A percentile compares a stretch with the other conserved stretches of the same genome.
phyloP scores from a whole-genome alignment of 2,113 vertebrate genomes.

The Agapornis roseicollis region DNA sequence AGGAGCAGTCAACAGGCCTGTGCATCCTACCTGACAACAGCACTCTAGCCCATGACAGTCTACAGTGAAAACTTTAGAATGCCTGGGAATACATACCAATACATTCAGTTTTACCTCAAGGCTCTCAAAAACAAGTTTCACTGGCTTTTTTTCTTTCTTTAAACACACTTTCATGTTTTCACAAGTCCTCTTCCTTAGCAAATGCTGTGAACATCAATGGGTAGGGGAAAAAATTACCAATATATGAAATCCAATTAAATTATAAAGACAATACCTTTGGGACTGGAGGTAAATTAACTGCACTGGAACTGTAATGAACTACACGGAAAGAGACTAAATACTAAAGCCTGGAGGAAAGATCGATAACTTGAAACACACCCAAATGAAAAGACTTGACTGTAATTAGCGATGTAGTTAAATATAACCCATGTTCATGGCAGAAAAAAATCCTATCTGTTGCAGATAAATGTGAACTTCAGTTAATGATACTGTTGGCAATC shows the following conservation, averaged over 20 bases:
- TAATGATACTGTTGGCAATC: slow-evolving; percentile 10
- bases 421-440: background rate
- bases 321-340: background rate
- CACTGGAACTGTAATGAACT: background rate
- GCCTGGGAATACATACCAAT: background rate
- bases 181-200: background rate
- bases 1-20: background rate
- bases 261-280: background rate
- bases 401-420: slow-evolving; percentile 19
- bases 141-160: accelerated
- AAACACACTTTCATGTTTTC: background rate
- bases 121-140: background rate
- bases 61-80: background rate
- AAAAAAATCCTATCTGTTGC: background rate
- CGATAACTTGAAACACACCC: background rate
- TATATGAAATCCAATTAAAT: background rate
- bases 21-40: background rate
- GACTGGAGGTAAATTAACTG: background rate
- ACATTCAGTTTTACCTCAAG: background rate
- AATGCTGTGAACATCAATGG: background rate
- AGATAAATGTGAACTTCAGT: slow-evolving; percentile 26
- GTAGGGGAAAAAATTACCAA: background rate
- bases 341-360: background rate
- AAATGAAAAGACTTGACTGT: background rate
- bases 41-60: background rate